Conservation (phyloP, 2,888 invertebrate species). For the Lottia scabra region DNA sequence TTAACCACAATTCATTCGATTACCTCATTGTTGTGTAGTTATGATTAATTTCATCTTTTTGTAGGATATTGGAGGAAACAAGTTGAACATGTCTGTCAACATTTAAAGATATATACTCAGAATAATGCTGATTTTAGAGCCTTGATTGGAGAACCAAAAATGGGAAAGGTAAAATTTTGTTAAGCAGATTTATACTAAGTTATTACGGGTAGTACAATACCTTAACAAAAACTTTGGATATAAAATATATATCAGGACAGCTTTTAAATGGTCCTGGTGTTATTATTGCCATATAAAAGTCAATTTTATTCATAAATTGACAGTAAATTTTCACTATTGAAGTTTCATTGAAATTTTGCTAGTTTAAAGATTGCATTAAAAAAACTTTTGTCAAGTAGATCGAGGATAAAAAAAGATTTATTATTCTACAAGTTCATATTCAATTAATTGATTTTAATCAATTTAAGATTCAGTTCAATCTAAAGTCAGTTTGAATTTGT, state of each 20-base stretch:
- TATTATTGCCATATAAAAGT: too few species aligned
- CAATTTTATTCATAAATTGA: constrained; percentile 14
- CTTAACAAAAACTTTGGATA: not conserved
- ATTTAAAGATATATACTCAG: constrained; percentile 68
- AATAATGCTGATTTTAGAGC: constrained; percentile 69
- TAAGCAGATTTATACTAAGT: not conserved
- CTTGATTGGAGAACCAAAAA: constrained; percentile 68
- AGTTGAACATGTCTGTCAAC: constrained; percentile 68
- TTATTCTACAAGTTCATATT: too few species aligned
- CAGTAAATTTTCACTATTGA: too few species aligned
- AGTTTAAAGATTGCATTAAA: too few species aligned
- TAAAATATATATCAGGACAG: not conserved
- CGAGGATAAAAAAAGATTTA: too few species aligned
- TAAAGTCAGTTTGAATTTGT: too few species aligned
- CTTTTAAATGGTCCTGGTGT: too few species aligned
- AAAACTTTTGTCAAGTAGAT: too few species aligned
- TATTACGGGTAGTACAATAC: too few species aligned
- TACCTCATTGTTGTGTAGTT: not conserved
- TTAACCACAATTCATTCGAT: not conserved
- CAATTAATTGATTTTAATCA: too few species aligned
- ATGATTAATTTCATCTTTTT: constrained; percentile 3
- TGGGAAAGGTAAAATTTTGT: constrained; percentile 65
- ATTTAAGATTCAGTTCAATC: too few species aligned
- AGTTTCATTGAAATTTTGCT: too few species aligned
- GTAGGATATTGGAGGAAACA: constrained; percentile 70